These are phyloP conservation scores for Drosophila recens DNA, from an alignment of 2,888 invertebrate species.

Conservation along the genomic window DNA sequence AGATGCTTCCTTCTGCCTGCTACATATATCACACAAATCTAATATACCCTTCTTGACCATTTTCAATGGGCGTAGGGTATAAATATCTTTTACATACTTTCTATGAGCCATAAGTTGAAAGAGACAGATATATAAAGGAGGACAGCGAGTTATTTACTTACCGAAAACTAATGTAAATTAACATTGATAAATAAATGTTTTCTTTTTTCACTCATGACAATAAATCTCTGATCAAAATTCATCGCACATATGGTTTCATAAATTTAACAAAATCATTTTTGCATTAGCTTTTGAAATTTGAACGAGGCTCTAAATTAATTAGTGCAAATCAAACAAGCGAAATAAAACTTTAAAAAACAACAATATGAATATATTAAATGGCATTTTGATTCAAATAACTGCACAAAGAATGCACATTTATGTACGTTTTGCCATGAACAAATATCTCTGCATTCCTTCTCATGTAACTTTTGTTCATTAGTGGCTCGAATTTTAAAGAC, in stretches of 20 bases:
- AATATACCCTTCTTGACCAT: too few species aligned
- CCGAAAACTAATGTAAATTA: constrained; percentile 46
- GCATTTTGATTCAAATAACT: neutral
- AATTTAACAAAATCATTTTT: constrained; percentile 30
- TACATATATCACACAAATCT: too few species aligned
- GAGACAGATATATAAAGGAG: neutral
- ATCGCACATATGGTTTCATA: neutral
- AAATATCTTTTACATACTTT: neutral
- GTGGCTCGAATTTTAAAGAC: neutral
- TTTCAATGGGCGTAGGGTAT: too few species aligned
- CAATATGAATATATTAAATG: constrained; percentile 1
- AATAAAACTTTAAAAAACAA: neutral
- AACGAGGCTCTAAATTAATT: neutral
- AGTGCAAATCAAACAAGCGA: neutral
- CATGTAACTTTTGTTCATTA: neutral
- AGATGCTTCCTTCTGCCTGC: too few species aligned
- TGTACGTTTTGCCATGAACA: neutral
- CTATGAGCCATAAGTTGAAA: constrained; percentile 2
- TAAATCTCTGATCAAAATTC: constrained; percentile 7
- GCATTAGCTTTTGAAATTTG: constrained; percentile 7
- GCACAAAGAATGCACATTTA: neutral
- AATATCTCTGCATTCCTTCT: neutral
- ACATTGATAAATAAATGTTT: constrained; percentile 33
- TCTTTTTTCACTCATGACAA: neutral
- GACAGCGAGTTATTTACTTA: constrained; percentile 4